These are phyloP conservation scores for Odontomachus brunneus DNA, from an alignment of 1,140 invertebrate genomes.

Conservation along the genomic window DNA sequence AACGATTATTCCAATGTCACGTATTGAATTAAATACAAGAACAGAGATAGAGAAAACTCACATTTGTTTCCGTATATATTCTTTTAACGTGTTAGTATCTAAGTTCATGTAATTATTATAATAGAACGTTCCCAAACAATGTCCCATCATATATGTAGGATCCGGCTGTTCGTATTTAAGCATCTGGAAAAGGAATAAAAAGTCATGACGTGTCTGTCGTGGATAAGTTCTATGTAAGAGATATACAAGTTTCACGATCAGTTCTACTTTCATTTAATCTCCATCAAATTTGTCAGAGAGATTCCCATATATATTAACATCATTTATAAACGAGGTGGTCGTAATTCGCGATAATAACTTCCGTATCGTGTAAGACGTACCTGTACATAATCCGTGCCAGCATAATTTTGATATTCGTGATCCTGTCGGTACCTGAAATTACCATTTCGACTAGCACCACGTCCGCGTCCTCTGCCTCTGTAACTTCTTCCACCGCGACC, in stretches of 20 bases:
- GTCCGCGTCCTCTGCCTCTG: slow-evolving; percentile 79
- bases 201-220: background rate
- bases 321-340: background rate
- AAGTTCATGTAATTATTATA: slow-evolving; percentile 86
- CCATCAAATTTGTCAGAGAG: slow-evolving; percentile 59
- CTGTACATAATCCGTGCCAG: slow-evolving; percentile 83
- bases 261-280: slow-evolving; percentile 65
- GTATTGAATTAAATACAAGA: background rate
- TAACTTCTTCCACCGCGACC: slow-evolving; percentile 78
- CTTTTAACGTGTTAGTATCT: slow-evolving; percentile 88
- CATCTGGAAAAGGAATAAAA: slow-evolving; percentile 68
- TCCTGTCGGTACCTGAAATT: slow-evolving; percentile 82
- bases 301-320: slow-evolving; percentile 50
- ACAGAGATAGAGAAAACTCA: slow-evolving; percentile 83
- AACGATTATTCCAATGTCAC: background rate
- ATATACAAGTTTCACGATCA: slow-evolving; percentile 61
- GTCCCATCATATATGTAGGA: slow-evolving; percentile 86
- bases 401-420: slow-evolving; percentile 84
- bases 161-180: slow-evolving; percentile 80
- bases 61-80: slow-evolving; percentile 94
- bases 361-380: slow-evolving; percentile 71
- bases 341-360: background rate
- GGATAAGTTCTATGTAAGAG: background rate
- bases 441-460: slow-evolving; percentile 65
- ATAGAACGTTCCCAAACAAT: slow-evolving; percentile 88